A percentile compares a stretch with the other conserved stretches of the same genome.
These are phyloP conservation scores for Drosophila simulans DNA, from an alignment of 1,140 invertebrate species.

Conservation along the genomic window DNA sequence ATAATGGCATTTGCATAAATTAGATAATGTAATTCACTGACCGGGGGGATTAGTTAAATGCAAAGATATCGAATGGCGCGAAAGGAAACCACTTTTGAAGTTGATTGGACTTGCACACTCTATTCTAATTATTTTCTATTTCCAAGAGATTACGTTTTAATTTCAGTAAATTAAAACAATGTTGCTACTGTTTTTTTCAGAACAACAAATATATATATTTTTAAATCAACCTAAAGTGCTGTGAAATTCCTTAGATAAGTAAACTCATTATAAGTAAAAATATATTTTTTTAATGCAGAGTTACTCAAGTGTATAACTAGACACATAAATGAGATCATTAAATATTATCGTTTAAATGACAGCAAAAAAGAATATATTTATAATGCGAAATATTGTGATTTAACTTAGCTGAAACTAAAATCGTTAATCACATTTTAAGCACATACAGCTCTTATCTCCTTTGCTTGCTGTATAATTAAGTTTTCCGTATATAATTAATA, in stretches of 20 bases:
- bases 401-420: not conserved
- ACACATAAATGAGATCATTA: not conserved
- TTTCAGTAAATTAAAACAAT: too few relatives aligned
- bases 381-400: not conserved
- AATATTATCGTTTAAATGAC: not conserved
- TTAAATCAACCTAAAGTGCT: too few relatives aligned
- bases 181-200: too few relatives aligned
- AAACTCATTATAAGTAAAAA: too few relatives aligned
- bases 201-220: too few relatives aligned
- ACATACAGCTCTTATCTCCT: constrained; percentile 31
- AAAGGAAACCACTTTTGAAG: not conserved
- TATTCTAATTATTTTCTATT: not conserved
- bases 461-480: constrained; percentile 37
- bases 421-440: constrained; percentile 19
- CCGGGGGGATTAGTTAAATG: constrained; percentile 4
- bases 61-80: constrained; percentile 4
- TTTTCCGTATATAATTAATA: constrained; percentile 41
- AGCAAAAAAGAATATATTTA: constrained; percentile 8
- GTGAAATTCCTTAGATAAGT: not conserved
- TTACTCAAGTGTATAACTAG: not conserved
- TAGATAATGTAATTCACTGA: constrained; percentile 20
- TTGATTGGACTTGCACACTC: not conserved
- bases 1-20: constrained; percentile 47
- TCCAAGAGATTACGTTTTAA: too few relatives aligned
- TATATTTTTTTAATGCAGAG: not conserved